Evolutionary conservation across 2,888 invertebrate genomes (phyloP), one percentile per base, ranked within the genome.

Genomic region (Liodrosophila aerea): DNA sequence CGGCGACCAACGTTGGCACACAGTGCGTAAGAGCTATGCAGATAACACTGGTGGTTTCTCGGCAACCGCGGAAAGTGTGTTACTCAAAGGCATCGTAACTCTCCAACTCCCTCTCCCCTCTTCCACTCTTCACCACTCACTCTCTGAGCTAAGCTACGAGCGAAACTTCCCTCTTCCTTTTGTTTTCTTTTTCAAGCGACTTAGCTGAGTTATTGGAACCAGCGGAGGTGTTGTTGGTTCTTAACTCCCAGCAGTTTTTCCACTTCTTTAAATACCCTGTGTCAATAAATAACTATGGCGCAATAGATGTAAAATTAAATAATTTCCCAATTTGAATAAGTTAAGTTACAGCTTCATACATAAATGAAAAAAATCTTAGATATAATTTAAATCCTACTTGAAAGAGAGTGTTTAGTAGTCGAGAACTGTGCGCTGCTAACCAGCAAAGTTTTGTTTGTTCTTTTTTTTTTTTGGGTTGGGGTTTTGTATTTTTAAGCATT

Each of bases 11-110:
- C 18, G 22, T 40, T 36, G 45, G 15, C 61, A 53, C 58, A 62
- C 76, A 62, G 60, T 73, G 74, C 74, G 84, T 73, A 68, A 81
- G 84, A 78, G 81, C 58, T 84, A 81, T 81, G 68, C 60, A 70
- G 70, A 81, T 83, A 83, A 71, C 65, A 39, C 46, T 43, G 30
- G 50, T 54, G 66, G 44, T 46, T 46, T 43, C 47, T 51, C 43
- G 40, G 56, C 39, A 41, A 34, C 58, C 80, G 47, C 72, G 53
- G 58, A 60, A 72, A 69, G 62, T 64, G 56, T 50, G 51, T 69
- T 72, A 59, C 74, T 76, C 76, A 60, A 66, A 68, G 72, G 74
- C 59, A 64, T 70, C 64, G 60, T 76, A 66, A 76, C 43, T 74
- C 57, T 58, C 41, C 7, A 15, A 12, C 36, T 22, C 18, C 51